Evolutionary conservation across 2,888 invertebrate species (phyloP), one percentile per base, ranked within the genome.

Genomic region (Unio pictorum): DNA sequence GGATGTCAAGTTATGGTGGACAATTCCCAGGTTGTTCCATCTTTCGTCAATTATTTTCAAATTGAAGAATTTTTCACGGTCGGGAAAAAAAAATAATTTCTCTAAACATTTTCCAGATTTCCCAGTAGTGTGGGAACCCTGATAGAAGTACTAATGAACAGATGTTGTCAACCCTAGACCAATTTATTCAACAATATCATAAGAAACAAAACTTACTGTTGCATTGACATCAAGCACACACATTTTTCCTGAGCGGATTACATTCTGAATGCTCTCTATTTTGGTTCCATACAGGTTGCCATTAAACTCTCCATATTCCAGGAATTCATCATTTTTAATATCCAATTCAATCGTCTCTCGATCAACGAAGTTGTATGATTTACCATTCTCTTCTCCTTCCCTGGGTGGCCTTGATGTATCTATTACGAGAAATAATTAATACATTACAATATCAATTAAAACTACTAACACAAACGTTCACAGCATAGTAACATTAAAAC

Each of bases 161-260:
- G n/a, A n/a, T n/a, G n/a, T n/a, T n/a, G n/a, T n/a, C n/a, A n/a
- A n/a, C n/a, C n/a, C n/a, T n/a, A n/a, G n/a, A n/a, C n/a, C 61
- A 61, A 15, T 28, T 11, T 2, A 11, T 20, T 34, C 20, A 28
- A 8, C n/a, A 58, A 58, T 23, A 58, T 58, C 11, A 15, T 7
- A 0, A 23, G 58, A 58, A 58, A 26, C 11, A 34, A 45, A 55
- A 81, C 86, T 79, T 78, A 91, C 91, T 80, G 91, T 90, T 62
- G 99, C 97, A 90, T 98, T 98, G 62, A 99, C 92, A 91, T 99
- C 98, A 74, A 99, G 93, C 23, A 99, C 97, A 92, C 99, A 99
- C 87, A 98, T 98, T 91, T 97, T 98, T 64, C 97, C 98, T 5
- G 95, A 95, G 90, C 95, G 95, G 69, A 98, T 97, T 56, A 99